These are phyloP conservation scores for Gymnarchus niloticus DNA, from an alignment of 2,113 vertebrate species.

Conservation along the genomic window DNA sequence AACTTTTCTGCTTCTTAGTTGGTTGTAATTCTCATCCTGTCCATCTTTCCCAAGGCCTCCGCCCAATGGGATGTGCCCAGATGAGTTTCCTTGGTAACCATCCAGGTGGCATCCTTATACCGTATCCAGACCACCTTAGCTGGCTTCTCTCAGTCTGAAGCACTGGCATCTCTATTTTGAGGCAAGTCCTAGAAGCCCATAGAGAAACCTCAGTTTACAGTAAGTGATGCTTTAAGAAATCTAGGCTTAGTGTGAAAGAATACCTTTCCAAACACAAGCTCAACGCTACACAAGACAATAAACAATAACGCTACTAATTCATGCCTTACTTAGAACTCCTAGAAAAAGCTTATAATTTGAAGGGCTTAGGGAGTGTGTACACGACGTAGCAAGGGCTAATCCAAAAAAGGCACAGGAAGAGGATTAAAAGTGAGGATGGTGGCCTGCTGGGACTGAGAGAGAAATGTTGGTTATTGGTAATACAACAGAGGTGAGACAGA, in stretches of 20 bases:
- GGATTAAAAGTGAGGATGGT: background rate
- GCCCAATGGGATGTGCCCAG: background rate
- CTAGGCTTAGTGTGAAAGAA: background rate
- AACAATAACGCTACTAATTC: background rate
- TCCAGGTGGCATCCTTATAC: background rate
- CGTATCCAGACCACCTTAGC: background rate
- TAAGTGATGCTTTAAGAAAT: background rate
- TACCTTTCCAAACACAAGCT: background rate
- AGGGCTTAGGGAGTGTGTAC: background rate
- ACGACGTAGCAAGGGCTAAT: background rate
- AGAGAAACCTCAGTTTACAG: background rate
- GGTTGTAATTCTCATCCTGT: background rate
- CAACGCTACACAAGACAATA: background rate
- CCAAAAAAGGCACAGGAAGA: slow-evolving; percentile 5
- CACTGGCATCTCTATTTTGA: background rate
- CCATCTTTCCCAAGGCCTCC: background rate
- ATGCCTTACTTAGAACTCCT: background rate
- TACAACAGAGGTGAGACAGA: slow-evolving; percentile 5
- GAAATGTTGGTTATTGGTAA: background rate
- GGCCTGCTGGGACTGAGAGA: background rate
- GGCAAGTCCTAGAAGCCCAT: background rate
- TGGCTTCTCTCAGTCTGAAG: background rate
- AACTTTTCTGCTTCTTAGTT: background rate
- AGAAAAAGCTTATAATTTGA: background rate
- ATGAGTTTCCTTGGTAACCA: background rate